Evolutionary conservation across 2,888 invertebrate species (phyloP).

Genomic region (Glaucopsyche alexis): DNA sequence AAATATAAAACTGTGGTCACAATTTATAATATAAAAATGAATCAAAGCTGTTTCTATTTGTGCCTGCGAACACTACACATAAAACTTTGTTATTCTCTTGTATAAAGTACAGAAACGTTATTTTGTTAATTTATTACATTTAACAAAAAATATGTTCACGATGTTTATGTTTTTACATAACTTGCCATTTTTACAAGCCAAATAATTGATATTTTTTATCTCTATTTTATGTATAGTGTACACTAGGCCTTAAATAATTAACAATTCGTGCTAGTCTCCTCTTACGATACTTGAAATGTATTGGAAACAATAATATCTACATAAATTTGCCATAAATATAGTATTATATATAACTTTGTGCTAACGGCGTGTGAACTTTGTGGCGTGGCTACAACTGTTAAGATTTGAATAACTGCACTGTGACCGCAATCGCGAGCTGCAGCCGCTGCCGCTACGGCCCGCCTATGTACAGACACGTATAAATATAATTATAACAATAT

Average conservation of each 20-base stretch:
- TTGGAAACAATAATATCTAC: constrained; percentile 54
- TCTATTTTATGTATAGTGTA: constrained; percentile 26
- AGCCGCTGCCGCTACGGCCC: constrained; percentile 59
- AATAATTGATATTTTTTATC: no score
- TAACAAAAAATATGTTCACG: background rate
- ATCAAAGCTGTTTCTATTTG: constrained; percentile 62
- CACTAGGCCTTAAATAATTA: constrained; percentile 51
- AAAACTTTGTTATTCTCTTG: background rate
- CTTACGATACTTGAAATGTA: constrained; percentile 65
- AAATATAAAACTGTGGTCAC: constrained; percentile 82
- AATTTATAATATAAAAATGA: constrained; percentile 75
- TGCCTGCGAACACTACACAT: constrained; percentile 26
- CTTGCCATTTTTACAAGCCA: background rate
- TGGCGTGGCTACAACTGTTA: constrained; percentile 74
- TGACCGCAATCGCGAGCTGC: constrained; percentile 44
- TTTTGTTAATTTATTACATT: background rate
- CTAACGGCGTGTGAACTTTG: constrained; percentile 72
- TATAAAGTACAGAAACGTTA: background rate
- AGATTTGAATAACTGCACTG: constrained; percentile 81
- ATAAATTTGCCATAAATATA: constrained; percentile 44
- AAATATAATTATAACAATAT: constrained; percentile 82
- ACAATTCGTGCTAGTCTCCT: constrained; percentile 69
- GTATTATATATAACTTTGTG: constrained; percentile 55
- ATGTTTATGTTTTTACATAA: background rate
- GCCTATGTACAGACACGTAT: constrained; percentile 78